Percentiles rank a stretch among this genome's conserved stretches.
Conservation (phyloP, 1,140 invertebrate species). For the Lasaia peninsularis region DNA sequence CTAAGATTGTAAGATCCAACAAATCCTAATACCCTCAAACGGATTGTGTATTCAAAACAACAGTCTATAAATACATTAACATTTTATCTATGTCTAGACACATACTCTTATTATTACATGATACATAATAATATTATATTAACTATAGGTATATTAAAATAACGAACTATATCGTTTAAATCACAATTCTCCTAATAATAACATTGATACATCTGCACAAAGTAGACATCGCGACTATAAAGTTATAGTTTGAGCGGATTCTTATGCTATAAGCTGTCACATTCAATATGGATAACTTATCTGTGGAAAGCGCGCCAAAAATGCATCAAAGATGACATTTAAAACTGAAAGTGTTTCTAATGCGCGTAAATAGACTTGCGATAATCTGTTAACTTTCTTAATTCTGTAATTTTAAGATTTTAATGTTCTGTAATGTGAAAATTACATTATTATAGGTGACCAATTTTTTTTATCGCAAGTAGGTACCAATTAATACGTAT, state of each 20-base stretch:
- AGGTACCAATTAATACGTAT: neutral
- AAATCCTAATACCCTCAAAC: conserved; percentile 7
- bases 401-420: no score
- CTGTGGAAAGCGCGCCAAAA: conserved; percentile 32
- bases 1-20: neutral
- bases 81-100: conserved; percentile 64
- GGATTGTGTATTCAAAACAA: conserved; percentile 36
- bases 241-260: conserved; percentile 44
- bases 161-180: conserved; percentile 69
- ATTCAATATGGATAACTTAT: conserved; percentile 31
- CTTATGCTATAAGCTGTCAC: conserved; percentile 34
- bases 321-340: conserved; percentile 11
- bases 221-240: conserved; percentile 55
- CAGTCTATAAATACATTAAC: conserved; percentile 65
- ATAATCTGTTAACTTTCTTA: no score
- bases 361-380: neutral
- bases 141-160: conserved; percentile 56
- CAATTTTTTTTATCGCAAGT: no score
- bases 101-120: conserved; percentile 53
- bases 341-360: neutral
- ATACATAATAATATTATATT: conserved; percentile 60
- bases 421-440: no score
- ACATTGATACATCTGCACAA: conserved; percentile 65
- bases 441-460: no score
- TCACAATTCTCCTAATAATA: conserved; percentile 72